Base-by-base conservation (phyloP, 2,797 vertebrate species). In the Enteromius paludinosus region DNA sequence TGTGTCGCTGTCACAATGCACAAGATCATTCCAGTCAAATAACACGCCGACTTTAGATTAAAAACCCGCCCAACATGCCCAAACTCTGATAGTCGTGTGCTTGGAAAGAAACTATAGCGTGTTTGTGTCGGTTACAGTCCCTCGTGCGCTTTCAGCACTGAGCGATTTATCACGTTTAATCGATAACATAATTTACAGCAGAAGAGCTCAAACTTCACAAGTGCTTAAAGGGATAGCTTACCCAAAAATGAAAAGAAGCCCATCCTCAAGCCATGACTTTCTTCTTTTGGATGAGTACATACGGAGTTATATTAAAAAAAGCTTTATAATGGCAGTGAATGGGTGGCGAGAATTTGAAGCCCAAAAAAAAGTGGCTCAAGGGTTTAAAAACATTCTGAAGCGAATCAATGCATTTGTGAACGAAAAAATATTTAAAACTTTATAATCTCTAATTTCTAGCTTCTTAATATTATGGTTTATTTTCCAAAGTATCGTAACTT, bases 1-100 rank as follows among this genome's bases (percentile, higher is more conserved):
- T 15, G 54, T 61, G 73, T 76, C 12, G 73, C 17, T 61, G 54
- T 76, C 56, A 69, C 68, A 70, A 68, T 11, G 69, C 35, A 70
- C 38, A 69, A 65, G 71, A 83, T 80, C 83, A 80, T 83, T 86
- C 66, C 52, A 71, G 62, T 54, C 49, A 47, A 74, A 83, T 75
- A 74, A 84, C 71, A 54, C 35, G 43, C 33, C 11, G 68, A 35
- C 81, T 85, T 84, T 83, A 80, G 49, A 85, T 89, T 78, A 86
- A 81, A 88, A 82, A 47, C 49, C 33, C 73, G 1, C 0, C 12
- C 30, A 73, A 73, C 72, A 38, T 10, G 25, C 7, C 45, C 23
- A 7, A 41, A 41, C 79, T 79, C 59, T 54, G 18, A 49, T 47
- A 33, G 61, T 83, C 41, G 64, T 62, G 66, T 52, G 71, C 73